A percentile compares a stretch with the other conserved stretches of the same genome.
Evolutionary conservation across 2,797 vertebrate genomes (phyloP).

Genomic region (Urophycis tenuis): DNA sequence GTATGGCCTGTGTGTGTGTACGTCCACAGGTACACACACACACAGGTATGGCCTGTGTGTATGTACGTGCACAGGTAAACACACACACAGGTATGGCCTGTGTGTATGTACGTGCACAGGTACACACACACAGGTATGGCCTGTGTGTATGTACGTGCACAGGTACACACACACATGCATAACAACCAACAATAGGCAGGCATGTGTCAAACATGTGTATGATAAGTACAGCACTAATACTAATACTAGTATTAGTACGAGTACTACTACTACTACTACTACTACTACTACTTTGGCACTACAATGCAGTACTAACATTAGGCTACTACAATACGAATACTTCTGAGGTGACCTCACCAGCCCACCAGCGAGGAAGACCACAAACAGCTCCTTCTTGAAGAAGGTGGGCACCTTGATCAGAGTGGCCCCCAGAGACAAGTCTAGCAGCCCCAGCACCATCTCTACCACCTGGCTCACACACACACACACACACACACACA

Average conservation of each 20-base stretch:
- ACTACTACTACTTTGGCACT: too few species aligned
- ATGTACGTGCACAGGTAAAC: too few species aligned
- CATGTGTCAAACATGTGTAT: not conserved
- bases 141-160: not conserved
- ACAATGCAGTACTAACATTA: not conserved
- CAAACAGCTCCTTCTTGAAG: conserved; percentile 3
- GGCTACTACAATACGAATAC: not conserved
- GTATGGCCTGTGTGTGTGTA: too few species aligned
- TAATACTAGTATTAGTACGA: not conserved
- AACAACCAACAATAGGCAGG: too few species aligned
- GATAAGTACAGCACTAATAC: not conserved
- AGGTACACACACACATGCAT: not conserved
- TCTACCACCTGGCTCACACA: not conserved
- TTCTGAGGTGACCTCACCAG: not conserved
- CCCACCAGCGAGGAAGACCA: not conserved
- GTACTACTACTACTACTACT: not conserved
- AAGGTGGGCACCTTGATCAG: not conserved
- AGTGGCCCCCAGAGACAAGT: not conserved
- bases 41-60: not conserved
- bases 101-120: not conserved
- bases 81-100: too few species aligned
- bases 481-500: not conserved
- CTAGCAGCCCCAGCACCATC: not conserved
- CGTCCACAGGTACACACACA: not conserved
- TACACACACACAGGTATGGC: too few species aligned